Conservation (phyloP, 2,113 vertebrate genomes). For the Nestor notabilis region DNA sequence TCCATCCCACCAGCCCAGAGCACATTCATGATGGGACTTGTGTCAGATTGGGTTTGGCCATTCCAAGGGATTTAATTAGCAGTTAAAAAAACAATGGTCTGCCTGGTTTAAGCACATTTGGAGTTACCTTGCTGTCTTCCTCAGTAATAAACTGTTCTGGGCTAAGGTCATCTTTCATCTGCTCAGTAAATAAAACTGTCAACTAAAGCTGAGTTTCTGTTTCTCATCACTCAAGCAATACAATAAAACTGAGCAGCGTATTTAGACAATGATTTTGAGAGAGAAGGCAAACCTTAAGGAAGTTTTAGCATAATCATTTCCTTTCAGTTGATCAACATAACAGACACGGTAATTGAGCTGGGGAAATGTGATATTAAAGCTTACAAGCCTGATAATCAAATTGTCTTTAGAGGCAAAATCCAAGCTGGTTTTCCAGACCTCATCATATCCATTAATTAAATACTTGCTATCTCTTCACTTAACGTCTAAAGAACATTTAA, state of each 20-base stretch:
- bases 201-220: neutral
- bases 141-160: constrained; percentile 7
- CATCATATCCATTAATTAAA: constrained; percentile 7
- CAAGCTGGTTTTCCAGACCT: constrained; percentile 6
- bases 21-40: neutral
- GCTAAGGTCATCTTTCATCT: constrained; percentile 29
- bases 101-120: neutral
- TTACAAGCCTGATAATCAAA: neutral
- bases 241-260: neutral
- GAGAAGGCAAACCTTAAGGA: neutral
- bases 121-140: neutral
- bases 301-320: neutral
- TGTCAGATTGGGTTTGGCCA: neutral
- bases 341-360: neutral
- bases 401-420: neutral
- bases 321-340: neutral
- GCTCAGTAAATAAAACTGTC: constrained; percentile 33
- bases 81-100: neutral
- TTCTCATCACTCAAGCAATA: constrained; percentile 13
- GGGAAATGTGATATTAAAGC: neutral
- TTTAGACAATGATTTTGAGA: neutral
- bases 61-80: neutral
- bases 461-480: neutral
- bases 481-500: neutral
- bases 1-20: neutral